Evolutionary conservation across 2,888 invertebrate genomes (phyloP).

Genomic region (Pantelozetes paolii): DNA sequence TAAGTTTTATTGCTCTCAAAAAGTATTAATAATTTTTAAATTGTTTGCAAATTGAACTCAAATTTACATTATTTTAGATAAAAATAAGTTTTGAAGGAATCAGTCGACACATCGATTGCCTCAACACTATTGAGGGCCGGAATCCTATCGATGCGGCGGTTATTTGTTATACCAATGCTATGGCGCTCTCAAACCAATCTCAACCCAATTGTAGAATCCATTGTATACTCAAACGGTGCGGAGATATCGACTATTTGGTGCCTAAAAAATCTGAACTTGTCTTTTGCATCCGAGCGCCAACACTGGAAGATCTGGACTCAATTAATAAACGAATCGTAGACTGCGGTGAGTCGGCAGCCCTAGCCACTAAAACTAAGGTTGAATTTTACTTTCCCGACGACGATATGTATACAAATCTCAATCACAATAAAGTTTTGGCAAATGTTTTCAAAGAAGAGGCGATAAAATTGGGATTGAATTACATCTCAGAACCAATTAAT

Average conservation of each 20-base stretch:
- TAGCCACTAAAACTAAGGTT: constrained; percentile 2
- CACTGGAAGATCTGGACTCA: neutral
- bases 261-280: constrained; percentile 4
- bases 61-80: neutral
- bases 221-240: constrained; percentile 13
- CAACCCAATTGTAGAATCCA: neutral
- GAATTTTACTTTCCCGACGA: neutral
- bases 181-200: neutral
- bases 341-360: constrained; percentile 9
- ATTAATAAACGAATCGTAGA: constrained; percentile 7
- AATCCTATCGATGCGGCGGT: constrained; percentile 13
- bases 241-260: constrained; percentile 13
- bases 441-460: constrained; percentile 30
- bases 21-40: constrained; percentile 5
- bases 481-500: neutral
- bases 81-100: neutral
- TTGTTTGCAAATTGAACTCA: neutral
- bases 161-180: neutral
- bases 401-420: neutral
- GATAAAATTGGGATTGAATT: neutral
- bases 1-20: constrained; percentile 21
- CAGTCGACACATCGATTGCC: constrained; percentile 13
- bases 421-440: constrained; percentile 17
- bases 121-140: neutral
- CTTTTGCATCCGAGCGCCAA: neutral